Percentiles rank a stretch among this genome's conserved stretches.
These are phyloP conservation scores for Ibycter americanus DNA, from an alignment of 2,797 vertebrate species.

Conservation along the genomic window DNA sequence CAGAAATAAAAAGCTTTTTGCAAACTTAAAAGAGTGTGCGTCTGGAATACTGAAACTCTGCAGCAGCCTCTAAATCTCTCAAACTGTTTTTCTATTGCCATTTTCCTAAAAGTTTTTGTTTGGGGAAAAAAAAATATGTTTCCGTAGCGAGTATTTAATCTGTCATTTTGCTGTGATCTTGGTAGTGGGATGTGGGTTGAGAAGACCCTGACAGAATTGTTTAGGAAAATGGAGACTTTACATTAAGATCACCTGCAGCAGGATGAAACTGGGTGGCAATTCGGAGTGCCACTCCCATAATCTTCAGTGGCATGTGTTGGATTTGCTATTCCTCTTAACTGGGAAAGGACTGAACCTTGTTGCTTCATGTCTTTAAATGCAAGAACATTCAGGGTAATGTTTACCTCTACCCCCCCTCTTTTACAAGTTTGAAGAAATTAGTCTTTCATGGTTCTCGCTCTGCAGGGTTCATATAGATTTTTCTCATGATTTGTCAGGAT, in stretches of 20 bases:
- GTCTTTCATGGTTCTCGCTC: neutral
- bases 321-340: neutral
- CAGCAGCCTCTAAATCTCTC: neutral
- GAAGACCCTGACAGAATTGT: neutral
- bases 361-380: neutral
- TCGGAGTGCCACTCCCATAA: neutral
- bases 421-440: neutral
- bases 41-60: neutral
- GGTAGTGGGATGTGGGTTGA: neutral
- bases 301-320: neutral
- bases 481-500: neutral
- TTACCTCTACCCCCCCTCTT: neutral
- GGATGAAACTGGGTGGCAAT: neutral
- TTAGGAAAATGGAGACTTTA: neutral
- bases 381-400: neutral
- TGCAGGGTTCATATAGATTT: neutral
- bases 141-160: neutral
- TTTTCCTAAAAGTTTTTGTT: neutral
- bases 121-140: neutral
- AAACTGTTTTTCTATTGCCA: neutral
- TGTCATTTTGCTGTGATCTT: neutral
- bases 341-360: neutral
- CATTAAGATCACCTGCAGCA: neutral
- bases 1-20: neutral
- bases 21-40: neutral